phyloP scores from a whole-genome alignment of 2,113 vertebrate genomes.

The Acanthochromis polyacanthus region DNA sequence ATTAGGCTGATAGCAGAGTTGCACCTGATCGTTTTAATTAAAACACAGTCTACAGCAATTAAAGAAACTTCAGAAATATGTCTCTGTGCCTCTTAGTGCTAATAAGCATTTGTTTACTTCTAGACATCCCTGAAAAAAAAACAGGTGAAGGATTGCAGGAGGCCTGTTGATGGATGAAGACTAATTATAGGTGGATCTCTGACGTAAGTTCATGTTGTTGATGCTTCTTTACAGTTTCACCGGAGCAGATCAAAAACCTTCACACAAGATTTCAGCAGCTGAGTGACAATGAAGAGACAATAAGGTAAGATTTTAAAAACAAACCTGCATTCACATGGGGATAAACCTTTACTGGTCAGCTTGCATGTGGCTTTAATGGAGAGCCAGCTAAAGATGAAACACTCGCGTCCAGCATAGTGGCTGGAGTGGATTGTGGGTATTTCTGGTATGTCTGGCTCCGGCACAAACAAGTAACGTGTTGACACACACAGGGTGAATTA shows the following conservation, averaged over 20 bases:
- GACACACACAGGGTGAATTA: background rate
- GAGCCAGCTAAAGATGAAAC: background rate
- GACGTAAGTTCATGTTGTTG: background rate
- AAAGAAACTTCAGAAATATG: background rate
- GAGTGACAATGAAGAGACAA: constrained; percentile 87
- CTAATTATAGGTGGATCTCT: background rate
- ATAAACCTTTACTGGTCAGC: background rate
- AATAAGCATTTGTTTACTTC: background rate
- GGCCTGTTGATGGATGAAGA: background rate
- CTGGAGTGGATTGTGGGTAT: constrained; percentile 32
- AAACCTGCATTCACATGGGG: background rate
- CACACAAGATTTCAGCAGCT: constrained; percentile 90
- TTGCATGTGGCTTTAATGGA: background rate
- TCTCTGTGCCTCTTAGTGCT: too few relatives aligned
- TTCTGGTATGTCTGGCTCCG: constrained; percentile 16
- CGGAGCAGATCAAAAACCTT: constrained; percentile 91
- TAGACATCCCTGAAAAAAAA: background rate
- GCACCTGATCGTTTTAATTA: constrained; percentile 1
- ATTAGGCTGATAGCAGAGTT: constrained; percentile 31
- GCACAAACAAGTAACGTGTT: constrained; percentile 10
- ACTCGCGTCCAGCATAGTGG: background rate
- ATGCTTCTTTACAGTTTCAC: constrained; percentile 85
- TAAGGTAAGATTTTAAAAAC: constrained; percentile 83
- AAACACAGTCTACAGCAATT: background rate
- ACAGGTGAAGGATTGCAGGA: background rate